phyloP scores from a whole-genome alignment of 2,888 invertebrate genomes.

The Bugula neritina region DNA sequence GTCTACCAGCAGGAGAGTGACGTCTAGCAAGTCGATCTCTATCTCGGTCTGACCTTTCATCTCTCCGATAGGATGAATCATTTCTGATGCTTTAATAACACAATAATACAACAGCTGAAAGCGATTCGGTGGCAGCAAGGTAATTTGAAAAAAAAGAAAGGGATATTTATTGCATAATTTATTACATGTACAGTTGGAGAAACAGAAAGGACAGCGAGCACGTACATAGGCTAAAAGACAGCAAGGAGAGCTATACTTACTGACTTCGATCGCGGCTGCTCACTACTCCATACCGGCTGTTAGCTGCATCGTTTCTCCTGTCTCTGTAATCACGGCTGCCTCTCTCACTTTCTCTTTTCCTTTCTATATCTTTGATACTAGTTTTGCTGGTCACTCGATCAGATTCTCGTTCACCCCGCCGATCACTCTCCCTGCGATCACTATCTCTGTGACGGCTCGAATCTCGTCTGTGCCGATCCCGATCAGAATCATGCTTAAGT shows the following conservation, averaged over 20 bases:
- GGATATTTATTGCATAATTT: too few species aligned
- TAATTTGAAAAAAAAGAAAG: too few species aligned
- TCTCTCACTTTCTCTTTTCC: not conserved
- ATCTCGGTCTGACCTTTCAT: not conserved
- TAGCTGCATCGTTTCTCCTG: not conserved
- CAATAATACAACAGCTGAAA: too few species aligned
- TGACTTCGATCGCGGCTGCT: not conserved
- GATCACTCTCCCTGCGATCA: not conserved
- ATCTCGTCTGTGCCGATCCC: too few species aligned
- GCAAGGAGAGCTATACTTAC: too few species aligned
- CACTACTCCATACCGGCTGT: too few species aligned
- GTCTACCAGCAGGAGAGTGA: not conserved
- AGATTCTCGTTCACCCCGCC: not conserved
- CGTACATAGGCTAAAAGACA: too few species aligned
- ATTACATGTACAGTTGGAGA: too few species aligned
- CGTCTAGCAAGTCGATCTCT: not conserved
- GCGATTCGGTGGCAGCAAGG: too few species aligned
- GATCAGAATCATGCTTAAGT: not conserved
- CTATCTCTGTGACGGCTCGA: not conserved
- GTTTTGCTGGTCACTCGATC: not conserved
- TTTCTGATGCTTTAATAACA: not conserved
- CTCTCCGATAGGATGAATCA: not conserved
- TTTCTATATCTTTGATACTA: not conserved
- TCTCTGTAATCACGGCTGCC: not conserved
- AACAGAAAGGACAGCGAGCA: too few species aligned